These are phyloP conservation scores for Lamellibrachia luymesi DNA, from an alignment of 1,140 invertebrate genomes.

Conservation along the genomic window DNA sequence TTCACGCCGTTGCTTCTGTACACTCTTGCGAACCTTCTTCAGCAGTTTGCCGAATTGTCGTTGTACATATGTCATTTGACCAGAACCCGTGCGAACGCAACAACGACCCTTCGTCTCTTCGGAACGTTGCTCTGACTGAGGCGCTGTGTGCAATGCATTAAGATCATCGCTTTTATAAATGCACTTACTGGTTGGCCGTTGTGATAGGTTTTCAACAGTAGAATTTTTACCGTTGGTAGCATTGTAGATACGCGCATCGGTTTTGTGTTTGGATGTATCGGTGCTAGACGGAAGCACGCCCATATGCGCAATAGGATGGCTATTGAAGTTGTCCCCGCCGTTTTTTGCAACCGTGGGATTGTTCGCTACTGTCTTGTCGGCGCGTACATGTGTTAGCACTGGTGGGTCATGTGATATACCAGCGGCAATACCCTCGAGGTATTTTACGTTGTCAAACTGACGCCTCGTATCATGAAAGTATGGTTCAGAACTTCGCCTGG, in stretches of 20 bases:
- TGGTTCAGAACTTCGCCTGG: neutral
- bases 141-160: neutral
- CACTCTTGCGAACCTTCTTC: conserved; percentile 14
- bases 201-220: neutral
- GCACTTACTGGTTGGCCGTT: neutral
- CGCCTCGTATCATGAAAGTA: neutral
- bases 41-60: conserved; percentile 17
- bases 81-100: neutral
- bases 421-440: neutral
- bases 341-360: neutral
- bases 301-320: neutral
- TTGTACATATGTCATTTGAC: neutral
- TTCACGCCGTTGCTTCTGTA: conserved; percentile 15
- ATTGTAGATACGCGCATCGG: neutral
- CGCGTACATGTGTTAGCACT: neutral
- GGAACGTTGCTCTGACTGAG: neutral
- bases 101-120: neutral
- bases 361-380: neutral
- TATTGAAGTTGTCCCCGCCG: no score
- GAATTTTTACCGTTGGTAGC: neutral
- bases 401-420: neutral
- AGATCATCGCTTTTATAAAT: neutral
- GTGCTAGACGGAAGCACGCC: neutral
- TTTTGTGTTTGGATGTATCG: neutral
- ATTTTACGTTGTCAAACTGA: neutral